Base-by-base conservation (phyloP, 2,888 invertebrate species). In the Phalangium opilio region DNA sequence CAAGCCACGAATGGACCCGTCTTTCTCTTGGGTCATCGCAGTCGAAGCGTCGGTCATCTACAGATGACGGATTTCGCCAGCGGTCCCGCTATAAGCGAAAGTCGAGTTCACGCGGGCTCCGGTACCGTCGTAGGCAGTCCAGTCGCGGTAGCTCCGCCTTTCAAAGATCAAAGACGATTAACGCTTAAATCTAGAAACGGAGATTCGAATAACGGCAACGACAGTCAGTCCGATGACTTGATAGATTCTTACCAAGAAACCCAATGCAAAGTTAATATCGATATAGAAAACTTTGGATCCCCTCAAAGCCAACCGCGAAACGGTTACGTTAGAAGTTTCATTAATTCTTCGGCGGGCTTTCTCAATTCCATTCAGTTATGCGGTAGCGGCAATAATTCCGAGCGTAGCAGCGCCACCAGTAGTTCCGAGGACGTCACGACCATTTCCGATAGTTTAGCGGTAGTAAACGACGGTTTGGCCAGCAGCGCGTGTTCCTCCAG, bases 41-140 rank as follows among this genome's bases (percentile, higher is more conserved):
- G 85, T 62, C 85, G 86, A 64, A 86, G 86, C 65, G 86, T 86
- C 2, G 86, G 87, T 0, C 86, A 84, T 62, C 70, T 89, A 56
- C 86, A 87, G 63, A 73, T 82, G 53, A 83, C 86, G 3, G 84
- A 84, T 58, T 15, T 18, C 8, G 38, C 17, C 38, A 17, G 5
- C 5, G 38, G 38, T 38, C 17, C 27, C 4, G 8, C 27, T 4
- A 27, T 4, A 27, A 27, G 21, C 27, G 27, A 27, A 27, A 27
- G 27, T 8, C 4, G 27, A 27, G 27, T 27, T 27, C 27, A 27
- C 27, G 27, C 27, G 27, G 27, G 27, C 4, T 27, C 27, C 27
- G 27, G 27, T 27, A 12, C 14, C 10, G 15, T 4, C 10, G n/a
- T 38, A 14, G 18, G 38, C 8, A 18, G 18, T 38, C 15, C 14